Evolutionary conservation across 2,888 invertebrate species (phyloP).

Genomic region (Dilophus febrilis): DNA sequence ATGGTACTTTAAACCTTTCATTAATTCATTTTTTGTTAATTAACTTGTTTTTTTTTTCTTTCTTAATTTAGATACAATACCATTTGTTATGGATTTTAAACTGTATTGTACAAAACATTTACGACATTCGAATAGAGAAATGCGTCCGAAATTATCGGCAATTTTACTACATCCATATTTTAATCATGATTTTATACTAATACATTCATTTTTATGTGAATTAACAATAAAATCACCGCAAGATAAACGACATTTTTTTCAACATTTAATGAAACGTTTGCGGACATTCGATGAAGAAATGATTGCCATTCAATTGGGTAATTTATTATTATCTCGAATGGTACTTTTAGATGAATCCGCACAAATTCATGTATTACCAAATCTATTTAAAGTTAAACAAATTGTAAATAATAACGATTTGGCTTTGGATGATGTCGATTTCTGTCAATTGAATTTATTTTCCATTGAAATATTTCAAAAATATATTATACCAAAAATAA

Average conservation of each 20-base stretch:
- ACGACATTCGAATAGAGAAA: constrained; percentile 43
- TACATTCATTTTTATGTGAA: constrained; percentile 67
- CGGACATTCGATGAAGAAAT: constrained; percentile 55
- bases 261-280: constrained; percentile 47
- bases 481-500: constrained; percentile 56
- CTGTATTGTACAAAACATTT: constrained; percentile 51
- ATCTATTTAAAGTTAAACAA: constrained; percentile 14
- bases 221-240: constrained; percentile 59
- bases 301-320: constrained; percentile 65
- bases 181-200: constrained; percentile 68
- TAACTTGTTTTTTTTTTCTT: not conserved
- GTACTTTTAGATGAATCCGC: constrained; percentile 72
- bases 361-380: constrained; percentile 32
- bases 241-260: constrained; percentile 66
- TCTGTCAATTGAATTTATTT: constrained; percentile 42
- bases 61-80: constrained; percentile 41
- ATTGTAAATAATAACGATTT: not conserved
- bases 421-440: constrained; percentile 36
- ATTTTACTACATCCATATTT: constrained; percentile 59
- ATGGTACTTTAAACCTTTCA: too few species aligned
- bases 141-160: constrained; percentile 48
- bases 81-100: constrained; percentile 49
- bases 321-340: constrained; percentile 62
- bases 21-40: not conserved
- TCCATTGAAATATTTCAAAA: constrained; percentile 48